A percentile compares a stretch with the other conserved stretches of the same genome.
These are phyloP conservation scores for Hirtodrosophila trivittata DNA, from an alignment of 2,888 invertebrate genomes.

Conservation along the genomic window DNA sequence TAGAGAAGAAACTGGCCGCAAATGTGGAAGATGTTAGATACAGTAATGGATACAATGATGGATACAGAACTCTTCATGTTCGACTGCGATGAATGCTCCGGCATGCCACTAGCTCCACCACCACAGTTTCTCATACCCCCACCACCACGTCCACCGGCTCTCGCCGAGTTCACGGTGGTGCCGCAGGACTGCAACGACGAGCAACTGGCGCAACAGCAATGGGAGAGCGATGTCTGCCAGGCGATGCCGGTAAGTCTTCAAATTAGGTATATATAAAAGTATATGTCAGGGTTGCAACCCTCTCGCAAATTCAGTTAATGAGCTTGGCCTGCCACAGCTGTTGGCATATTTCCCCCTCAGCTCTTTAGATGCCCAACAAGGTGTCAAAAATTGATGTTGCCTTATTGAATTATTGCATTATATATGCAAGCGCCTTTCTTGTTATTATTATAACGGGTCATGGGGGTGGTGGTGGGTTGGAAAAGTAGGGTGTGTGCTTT, in stretches of 20 bases:
- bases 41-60: constrained; percentile 55
- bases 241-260: constrained; percentile 83
- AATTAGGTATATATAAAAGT: background rate
- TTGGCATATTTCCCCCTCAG: constrained; percentile 45
- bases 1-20: constrained; percentile 37
- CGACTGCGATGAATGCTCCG: constrained; percentile 83
- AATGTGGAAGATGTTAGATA: constrained; percentile 84
- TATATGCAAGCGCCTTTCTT: constrained; percentile 39
- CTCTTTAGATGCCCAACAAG: constrained; percentile 41
- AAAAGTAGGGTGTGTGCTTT: constrained; percentile 14
- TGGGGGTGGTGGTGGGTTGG: constrained; percentile 2
- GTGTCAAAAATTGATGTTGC: constrained; percentile 69
- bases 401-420: constrained; percentile 72
- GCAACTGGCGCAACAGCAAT: constrained; percentile 80
- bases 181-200: constrained; percentile 81
- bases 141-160: constrained; percentile 82
- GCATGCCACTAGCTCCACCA: constrained; percentile 81
- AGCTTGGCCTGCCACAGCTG: constrained; percentile 58
- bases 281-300: constrained; percentile 62
- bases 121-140: constrained; percentile 84
- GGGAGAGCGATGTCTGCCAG: constrained; percentile 84
- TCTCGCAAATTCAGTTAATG: constrained; percentile 35
- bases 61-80: constrained; percentile 80
- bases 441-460: constrained; percentile 30
- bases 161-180: constrained; percentile 75